A percentile compares a stretch with the other conserved stretches of the same genome.
Conservation (phyloP, 2,888 invertebrate genomes). For the Teinopalpus imperialis region DNA sequence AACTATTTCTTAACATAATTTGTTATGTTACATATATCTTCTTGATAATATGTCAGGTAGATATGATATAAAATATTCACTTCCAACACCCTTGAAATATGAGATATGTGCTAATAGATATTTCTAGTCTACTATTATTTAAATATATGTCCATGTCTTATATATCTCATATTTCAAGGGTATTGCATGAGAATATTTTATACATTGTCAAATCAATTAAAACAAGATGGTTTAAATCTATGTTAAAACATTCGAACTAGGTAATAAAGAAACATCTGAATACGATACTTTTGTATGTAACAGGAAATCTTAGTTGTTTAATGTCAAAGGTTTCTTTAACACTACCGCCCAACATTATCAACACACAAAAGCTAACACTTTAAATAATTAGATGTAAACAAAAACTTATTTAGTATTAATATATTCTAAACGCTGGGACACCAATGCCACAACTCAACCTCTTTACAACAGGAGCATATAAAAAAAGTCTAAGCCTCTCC, state of each 20-base stretch:
- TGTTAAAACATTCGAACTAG: conserved; percentile 18
- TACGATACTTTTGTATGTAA: conserved; percentile 23
- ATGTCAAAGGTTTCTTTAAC: conserved; percentile 40
- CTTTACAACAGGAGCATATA: conserved; percentile 46
- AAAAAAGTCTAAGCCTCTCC: conserved; percentile 40
- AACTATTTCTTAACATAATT: no score
- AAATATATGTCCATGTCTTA: no score
- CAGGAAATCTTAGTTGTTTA: conserved; percentile 37
- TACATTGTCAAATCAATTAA: no score
- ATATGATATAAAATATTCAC: no score
- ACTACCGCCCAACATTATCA: conserved; percentile 32
- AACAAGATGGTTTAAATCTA: not conserved
- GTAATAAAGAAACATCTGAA: conserved; percentile 8
- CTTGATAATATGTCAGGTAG: no score
- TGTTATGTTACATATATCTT: no score
- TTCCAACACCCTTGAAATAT: no score
- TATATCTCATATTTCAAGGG: no score
- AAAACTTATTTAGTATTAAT: conserved; percentile 63
- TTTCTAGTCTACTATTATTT: no score
- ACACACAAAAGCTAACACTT: conserved; percentile 24
- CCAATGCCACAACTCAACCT: conserved; percentile 44
- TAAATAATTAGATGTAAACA: conserved; percentile 51
- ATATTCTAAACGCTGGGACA: conserved; percentile 63
- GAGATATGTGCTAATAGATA: no score
- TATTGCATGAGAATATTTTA: no score